Conservation (phyloP, 1,140 invertebrate species). For the Drosophila ercepeae region DNA sequence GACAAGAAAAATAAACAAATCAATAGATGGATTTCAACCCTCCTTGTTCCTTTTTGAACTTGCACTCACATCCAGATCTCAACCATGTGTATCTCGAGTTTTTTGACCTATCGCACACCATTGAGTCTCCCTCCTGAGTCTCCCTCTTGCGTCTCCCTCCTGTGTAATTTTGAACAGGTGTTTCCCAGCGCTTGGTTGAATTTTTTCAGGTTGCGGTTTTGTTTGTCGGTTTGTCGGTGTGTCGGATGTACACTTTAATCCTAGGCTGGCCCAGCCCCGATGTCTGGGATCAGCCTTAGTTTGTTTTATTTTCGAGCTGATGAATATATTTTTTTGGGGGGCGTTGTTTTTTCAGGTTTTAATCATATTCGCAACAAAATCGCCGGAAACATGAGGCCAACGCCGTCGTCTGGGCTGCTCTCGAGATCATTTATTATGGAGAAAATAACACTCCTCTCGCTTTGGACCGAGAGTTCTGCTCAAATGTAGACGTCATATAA, state of each 20-base stretch:
- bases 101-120: conserved; percentile 53
- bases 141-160: not conserved
- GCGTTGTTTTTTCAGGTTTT: conserved; percentile 21
- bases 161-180: conserved; percentile 63
- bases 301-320: not conserved
- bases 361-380: conserved; percentile 32
- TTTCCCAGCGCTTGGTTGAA: conserved; percentile 15
- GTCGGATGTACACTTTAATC: conserved; percentile 23
- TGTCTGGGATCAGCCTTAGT: conserved; percentile 22
- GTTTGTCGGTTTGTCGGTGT: conserved; percentile 2
- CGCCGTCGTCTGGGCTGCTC: conserved; percentile 11
- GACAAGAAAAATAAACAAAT: conserved; percentile 29
- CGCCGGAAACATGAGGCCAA: conserved; percentile 30
- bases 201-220: conserved; percentile 26
- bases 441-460: conserved; percentile 21
- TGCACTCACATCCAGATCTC: conserved; percentile 17
- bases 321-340: conserved; percentile 3
- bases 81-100: conserved; percentile 39
- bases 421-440: conserved; percentile 45
- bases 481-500: conserved; percentile 46
- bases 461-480: conserved; percentile 10
- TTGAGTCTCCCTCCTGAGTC: not conserved
- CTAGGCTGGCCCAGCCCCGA: conserved; percentile 24
- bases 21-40: conserved; percentile 45
- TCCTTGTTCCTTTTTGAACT: conserved; percentile 12